Evolutionary conservation across 2,888 invertebrate genomes (phyloP).

Genomic region (Parasteatoda lunata): DNA sequence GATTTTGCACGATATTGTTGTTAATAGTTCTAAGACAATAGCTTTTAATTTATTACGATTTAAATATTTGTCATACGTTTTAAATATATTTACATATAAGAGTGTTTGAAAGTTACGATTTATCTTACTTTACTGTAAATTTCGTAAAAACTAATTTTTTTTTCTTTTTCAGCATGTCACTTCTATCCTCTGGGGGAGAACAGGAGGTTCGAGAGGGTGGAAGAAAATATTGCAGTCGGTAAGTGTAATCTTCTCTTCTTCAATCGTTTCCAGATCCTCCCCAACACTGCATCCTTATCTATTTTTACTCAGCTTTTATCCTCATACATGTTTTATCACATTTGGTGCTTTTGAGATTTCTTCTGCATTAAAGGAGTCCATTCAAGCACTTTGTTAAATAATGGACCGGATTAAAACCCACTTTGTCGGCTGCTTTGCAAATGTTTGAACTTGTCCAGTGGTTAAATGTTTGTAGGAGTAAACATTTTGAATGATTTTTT

Average conservation of each 20-base stretch:
- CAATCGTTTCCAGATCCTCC: background rate
- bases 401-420: background rate
- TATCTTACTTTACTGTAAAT: background rate
- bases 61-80: background rate
- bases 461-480: too few species aligned
- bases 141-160: background rate
- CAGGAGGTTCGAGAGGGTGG: constrained; percentile 87
- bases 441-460: background rate
- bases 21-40: background rate
- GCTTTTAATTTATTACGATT: background rate
- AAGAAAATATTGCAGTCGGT: constrained; percentile 83
- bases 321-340: background rate
- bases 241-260: constrained; percentile 51
- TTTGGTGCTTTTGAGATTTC: background rate
- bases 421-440: background rate
- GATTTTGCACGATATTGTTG: background rate
- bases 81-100: background rate
- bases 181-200: constrained; percentile 90
- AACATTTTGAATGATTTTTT: too few species aligned
- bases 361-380: background rate
- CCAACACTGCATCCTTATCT: background rate
- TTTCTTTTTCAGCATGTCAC: constrained; percentile 78
- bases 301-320: background rate
- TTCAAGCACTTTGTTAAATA: background rate
- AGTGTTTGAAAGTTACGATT: background rate